A percentile compares a stretch with the other conserved stretches of the same genome.
These are phyloP conservation scores for Apus apus DNA, from an alignment of 2,113 vertebrate genomes.

Conservation along the genomic window DNA sequence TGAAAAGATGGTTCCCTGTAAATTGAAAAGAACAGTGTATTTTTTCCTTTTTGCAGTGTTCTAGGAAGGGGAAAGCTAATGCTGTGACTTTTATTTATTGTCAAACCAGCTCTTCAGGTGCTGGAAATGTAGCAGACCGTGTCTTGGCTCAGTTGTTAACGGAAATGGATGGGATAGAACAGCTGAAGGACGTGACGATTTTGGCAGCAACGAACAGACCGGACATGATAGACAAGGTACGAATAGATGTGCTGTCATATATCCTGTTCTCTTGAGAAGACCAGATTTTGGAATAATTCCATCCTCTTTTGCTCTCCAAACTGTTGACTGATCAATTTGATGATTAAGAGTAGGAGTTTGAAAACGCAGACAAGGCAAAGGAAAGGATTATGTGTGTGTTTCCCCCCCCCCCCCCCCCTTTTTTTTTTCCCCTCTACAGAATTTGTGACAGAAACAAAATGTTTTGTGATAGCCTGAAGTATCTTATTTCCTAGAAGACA, in stretches of 20 bases:
- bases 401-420: too few species aligned
- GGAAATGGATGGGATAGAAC: conserved; percentile 97
- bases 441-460: neutral
- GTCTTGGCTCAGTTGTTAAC: conserved; percentile 96
- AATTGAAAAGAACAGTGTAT: neutral
- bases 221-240: conserved; percentile 98
- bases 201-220: conserved; percentile 97
- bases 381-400: neutral
- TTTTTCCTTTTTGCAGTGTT: neutral
- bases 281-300: neutral
- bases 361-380: neutral
- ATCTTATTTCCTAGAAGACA: neutral
- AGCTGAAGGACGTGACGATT: conserved; percentile 91
- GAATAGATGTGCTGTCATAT: neutral
- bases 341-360: neutral
- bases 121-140: conserved; percentile 88
- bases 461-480: neutral
- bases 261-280: neutral
- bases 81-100: neutral
- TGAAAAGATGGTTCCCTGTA: neutral
- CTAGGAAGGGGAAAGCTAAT: neutral
- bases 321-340: neutral
- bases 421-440: neutral
- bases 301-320: neutral
- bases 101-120: conserved; percentile 81